Conservation (phyloP, 2,888 invertebrate genomes). For the Cinara cedri region DNA sequence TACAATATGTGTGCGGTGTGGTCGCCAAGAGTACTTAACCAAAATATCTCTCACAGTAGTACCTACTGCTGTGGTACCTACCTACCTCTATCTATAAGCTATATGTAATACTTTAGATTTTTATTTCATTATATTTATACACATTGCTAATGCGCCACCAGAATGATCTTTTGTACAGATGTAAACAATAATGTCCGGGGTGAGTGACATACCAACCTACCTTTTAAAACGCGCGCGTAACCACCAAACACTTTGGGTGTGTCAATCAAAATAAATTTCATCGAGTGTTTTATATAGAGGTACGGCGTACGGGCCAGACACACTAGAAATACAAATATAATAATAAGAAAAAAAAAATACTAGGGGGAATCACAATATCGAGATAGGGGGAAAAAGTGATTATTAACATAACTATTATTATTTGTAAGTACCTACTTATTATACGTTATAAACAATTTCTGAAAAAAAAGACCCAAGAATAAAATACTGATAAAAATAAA, state of each 20-base stretch:
- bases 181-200: constrained; percentile 48
- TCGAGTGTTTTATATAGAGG: constrained; percentile 53
- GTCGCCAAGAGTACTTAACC: constrained; percentile 43
- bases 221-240: constrained; percentile 16
- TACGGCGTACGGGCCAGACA: background rate
- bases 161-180: constrained; percentile 47
- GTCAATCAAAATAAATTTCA: constrained; percentile 45
- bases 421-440: too few relatives aligned
- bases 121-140: constrained; percentile 24
- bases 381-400: background rate
- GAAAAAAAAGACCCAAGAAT: too few relatives aligned
- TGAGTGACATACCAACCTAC: constrained; percentile 40
- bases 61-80: too few relatives aligned
- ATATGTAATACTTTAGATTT: background rate
- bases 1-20: constrained; percentile 7
- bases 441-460: too few relatives aligned
- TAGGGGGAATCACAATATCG: background rate
- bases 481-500: too few relatives aligned
- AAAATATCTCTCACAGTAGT: constrained; percentile 27
- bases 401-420: constrained; percentile 26
- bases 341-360: background rate
- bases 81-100: too few relatives aligned
- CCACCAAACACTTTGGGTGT: constrained; percentile 45
- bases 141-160: constrained; percentile 46
- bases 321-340: constrained; percentile 17